Conservation (phyloP, 2,797 vertebrate species). For the Phalanger gymnotis region DNA sequence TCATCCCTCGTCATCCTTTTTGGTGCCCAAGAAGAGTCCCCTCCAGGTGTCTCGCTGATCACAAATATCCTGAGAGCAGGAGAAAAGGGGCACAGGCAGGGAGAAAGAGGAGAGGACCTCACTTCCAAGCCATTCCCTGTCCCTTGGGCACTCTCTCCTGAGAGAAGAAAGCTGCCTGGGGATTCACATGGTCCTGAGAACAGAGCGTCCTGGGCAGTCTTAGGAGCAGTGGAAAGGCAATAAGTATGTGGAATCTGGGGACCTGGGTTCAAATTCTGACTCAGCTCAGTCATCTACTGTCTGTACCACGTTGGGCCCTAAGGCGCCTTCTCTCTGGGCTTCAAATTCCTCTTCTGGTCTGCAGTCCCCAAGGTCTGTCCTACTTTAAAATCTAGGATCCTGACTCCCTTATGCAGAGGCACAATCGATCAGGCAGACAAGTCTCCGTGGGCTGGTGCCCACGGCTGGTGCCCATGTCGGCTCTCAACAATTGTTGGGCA, state of each 20-base stretch:
- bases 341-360: background rate
- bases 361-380: too few relatives aligned
- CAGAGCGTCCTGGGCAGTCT: too few relatives aligned
- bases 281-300: background rate
- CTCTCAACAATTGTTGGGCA: background rate
- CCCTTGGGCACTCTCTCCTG: background rate
- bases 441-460: too few relatives aligned
- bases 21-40: too few relatives aligned
- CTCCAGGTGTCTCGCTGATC: background rate
- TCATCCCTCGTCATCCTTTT: too few relatives aligned
- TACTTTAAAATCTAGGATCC: background rate
- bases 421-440: background rate
- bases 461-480: rapidly evolving
- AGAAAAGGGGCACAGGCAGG: background rate
- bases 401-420: background rate
- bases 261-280: background rate
- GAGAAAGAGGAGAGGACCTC: background rate
- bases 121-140: background rate
- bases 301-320: background rate
- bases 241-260: background rate
- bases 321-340: background rate
- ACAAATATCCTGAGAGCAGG: background rate
- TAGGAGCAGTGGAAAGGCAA: too few relatives aligned
- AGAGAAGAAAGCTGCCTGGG: background rate
- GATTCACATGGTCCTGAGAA: background rate